Conservation (phyloP, 2,888 invertebrate species). For the Xestia rhomboidea region DNA sequence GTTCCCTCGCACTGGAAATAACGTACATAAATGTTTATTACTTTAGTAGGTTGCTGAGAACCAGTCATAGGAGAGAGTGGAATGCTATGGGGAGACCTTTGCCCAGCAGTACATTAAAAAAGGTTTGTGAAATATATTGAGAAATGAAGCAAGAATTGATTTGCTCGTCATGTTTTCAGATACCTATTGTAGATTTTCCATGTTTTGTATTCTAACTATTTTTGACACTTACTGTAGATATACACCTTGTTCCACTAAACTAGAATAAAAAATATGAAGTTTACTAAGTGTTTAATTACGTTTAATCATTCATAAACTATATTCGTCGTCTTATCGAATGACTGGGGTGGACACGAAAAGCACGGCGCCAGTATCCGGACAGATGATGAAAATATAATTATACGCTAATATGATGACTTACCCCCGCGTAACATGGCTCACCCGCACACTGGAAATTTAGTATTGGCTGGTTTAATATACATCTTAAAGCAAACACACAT, state of each 20-base stretch:
- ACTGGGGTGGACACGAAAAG: too few species aligned
- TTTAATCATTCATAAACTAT: neutral
- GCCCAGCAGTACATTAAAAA: neutral
- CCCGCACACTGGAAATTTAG: constrained; percentile 51
- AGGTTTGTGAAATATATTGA: neutral
- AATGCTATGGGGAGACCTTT: neutral
- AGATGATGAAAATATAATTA: neutral
- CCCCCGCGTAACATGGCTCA: constrained; percentile 44
- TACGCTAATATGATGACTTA: constrained; percentile 18
- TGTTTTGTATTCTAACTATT: neutral
- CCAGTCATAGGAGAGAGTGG: neutral
- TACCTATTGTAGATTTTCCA: too few species aligned
- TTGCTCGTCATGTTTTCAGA: neutral
- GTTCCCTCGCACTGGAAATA: constrained; percentile 34
- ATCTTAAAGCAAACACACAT: neutral
- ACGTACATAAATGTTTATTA: neutral
- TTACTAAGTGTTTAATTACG: neutral
- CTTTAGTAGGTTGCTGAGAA: neutral
- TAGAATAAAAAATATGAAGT: constrained; percentile 3
- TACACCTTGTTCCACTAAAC: constrained; percentile 16
- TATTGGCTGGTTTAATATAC: neutral
- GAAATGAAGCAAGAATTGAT: neutral
- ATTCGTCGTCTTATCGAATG: neutral
- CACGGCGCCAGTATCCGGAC: neutral
- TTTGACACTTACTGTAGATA: constrained; percentile 29